Evolutionary conservation across 2,797 vertebrate species (phyloP).

Genomic region (Anisognathus igniventris): DNA sequence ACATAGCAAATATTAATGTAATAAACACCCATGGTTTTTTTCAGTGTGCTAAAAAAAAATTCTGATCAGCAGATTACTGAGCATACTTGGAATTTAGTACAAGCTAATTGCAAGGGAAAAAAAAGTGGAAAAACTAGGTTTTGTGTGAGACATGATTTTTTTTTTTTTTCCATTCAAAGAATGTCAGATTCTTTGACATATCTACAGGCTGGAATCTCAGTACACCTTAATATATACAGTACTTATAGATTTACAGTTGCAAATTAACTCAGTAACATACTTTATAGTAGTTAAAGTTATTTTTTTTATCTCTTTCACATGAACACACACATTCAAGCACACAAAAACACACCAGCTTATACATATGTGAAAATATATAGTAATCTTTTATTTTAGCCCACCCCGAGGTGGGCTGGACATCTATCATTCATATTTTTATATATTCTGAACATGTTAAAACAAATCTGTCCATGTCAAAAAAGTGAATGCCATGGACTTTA

Average conservation of each 20-base stretch:
- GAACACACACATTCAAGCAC: not conserved
- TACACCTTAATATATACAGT: not conserved
- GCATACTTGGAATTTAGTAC: conserved; percentile 25
- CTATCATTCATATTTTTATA: not conserved
- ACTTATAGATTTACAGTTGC: conserved; percentile 4
- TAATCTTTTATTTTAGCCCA: not conserved
- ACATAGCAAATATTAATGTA: not conserved
- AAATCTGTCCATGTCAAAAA: not conserved
- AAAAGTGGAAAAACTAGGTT: not conserved
- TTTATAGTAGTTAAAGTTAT: not conserved
- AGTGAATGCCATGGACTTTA: not conserved
- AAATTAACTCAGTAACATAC: not conserved
- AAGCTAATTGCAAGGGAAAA: conserved; percentile 26
- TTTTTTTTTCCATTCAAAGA: not conserved
- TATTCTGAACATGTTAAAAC: not conserved
- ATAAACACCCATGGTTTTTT: not conserved
- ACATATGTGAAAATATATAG: not conserved
- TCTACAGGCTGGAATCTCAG: not conserved
- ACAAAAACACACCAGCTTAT: not conserved
- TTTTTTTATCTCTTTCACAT: not conserved
- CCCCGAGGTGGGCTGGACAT: not conserved
- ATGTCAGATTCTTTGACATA: not conserved
- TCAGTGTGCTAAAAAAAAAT: conserved; percentile 39
- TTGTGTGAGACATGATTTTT: not conserved
- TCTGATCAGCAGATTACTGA: conserved; percentile 31